Evolutionary conservation across 2,888 invertebrate species (phyloP), one percentile per base, ranked within the genome.

Genomic region (Silvanus unidentatus): DNA sequence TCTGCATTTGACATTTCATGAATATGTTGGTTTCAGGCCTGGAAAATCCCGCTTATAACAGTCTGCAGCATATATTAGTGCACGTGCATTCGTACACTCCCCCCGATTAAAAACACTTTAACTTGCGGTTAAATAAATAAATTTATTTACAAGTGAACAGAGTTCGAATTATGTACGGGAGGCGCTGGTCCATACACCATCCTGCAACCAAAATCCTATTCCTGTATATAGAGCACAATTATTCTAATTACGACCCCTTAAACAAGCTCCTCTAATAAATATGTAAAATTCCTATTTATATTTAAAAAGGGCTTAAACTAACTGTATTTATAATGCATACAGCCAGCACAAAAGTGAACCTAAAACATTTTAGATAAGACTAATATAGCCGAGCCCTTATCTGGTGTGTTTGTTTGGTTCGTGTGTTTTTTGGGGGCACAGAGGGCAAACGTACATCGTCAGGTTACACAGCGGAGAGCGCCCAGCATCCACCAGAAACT

Each of bases 281-380:
- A 22, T 22, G 22, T 22, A 22, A 22, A 22, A 22, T 22, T 22
- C 8, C 22, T 22, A 22, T 22, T 22, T 22, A 22, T 22, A 22
- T 22, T 22, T 22, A 22, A 22, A 22, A 3, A 5, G 22, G 22
- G 22, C 22, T 22, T 22, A 22, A 22, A 22, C 22, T 22, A 8
- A 22, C 22, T 22, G 22, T 22, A 22, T 22, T 22, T 22, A 22
- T 22, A 22, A 22, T 22, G 22, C 22, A 22, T 22, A 22, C 3
- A 22, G 22, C n/a, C n/a, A 22, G 8, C 22, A 22, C 22, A 22
- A 22, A 22, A 22, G 22, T 37, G n/a, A 16, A 16, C 37, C 37
- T 10, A 37, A 37, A 37, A 37, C 37, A 37, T 37, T 37, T 37
- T 16, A 37, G 37, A 37, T 37, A 37, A 37, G 16, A 10, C 12